Percentiles rank a stretch among this genome's conserved stretches.
These are phyloP conservation scores for Ptychodera flava DNA, from an alignment of 35 echinoderm and acorn worm genomes.

Conservation along the genomic window DNA sequence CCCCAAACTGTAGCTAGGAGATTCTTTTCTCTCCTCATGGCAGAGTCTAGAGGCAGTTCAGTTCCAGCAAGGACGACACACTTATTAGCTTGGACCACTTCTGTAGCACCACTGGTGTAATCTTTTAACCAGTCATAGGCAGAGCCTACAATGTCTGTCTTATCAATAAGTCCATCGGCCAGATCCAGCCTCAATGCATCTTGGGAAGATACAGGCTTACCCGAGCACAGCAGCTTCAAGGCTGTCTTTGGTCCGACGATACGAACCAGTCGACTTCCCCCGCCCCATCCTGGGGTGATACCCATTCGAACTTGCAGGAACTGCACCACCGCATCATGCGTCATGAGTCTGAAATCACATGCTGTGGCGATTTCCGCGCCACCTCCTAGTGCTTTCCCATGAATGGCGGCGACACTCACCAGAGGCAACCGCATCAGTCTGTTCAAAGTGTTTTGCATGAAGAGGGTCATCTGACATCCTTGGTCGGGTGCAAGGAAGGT, in stretches of 20 bases:
- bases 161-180: conserved; percentile 25
- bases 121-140: conserved; percentile 53
- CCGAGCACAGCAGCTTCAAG: conserved; percentile 51
- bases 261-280: conserved; percentile 70
- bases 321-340: conserved; percentile 33
- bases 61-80: conserved; percentile 58
- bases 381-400: conserved; percentile 61
- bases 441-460: conserved; percentile 76
- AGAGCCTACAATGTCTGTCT: conserved; percentile 22
- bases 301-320: conserved; percentile 85
- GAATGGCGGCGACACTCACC: conserved; percentile 65
- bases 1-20: conserved; percentile 69
- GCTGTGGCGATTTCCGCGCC: conserved; percentile 78
- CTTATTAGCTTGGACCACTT: conserved; percentile 64
- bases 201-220: conserved; percentile 8
- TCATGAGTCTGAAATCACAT: conserved; percentile 83
- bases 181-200: conserved; percentile 49
- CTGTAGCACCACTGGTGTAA: conserved; percentile 42
- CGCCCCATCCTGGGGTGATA: conserved; percentile 69
- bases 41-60: conserved; percentile 63
- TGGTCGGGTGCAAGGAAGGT: conserved; percentile 28
- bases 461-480: conserved; percentile 77
- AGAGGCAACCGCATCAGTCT: conserved; percentile 57
- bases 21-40: conserved; percentile 70
- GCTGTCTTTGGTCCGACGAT: conserved; percentile 66